Conservation (phyloP, 2,888 invertebrate species). For the Spilosoma lubricipeda region DNA sequence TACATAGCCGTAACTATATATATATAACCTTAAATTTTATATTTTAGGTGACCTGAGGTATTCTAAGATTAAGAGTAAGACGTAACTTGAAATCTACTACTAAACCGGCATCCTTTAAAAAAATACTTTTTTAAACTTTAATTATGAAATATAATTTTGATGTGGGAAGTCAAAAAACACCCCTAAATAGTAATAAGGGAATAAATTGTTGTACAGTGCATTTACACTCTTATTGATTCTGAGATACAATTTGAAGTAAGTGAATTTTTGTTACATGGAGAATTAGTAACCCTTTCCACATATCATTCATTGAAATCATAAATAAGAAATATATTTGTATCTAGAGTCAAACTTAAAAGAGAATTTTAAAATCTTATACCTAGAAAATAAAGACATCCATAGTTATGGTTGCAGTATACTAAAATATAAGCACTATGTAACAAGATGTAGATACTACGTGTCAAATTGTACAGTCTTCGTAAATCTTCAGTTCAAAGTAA, state of each 20-base stretch:
- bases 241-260: neutral
- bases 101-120: neutral
- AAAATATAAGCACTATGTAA: neutral
- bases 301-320: neutral
- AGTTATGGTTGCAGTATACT: neutral
- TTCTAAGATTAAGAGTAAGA: neutral
- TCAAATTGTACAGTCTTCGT: neutral
- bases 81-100: neutral
- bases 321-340: neutral
- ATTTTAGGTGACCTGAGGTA: neutral
- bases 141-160: neutral
- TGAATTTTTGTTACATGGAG: neutral
- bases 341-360: neutral
- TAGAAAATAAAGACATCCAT: neutral
- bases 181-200: no score
- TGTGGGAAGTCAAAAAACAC: neutral
- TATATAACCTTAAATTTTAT: neutral
- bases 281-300: neutral
- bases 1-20: neutral
- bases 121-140: neutral
- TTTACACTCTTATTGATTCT: neutral
- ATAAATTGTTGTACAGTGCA: neutral
- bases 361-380: neutral
- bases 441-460: neutral
- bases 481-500: constrained; percentile 26